Conservation (phyloP, 2,113 vertebrate genomes). For the Cheilinus undulatus region DNA sequence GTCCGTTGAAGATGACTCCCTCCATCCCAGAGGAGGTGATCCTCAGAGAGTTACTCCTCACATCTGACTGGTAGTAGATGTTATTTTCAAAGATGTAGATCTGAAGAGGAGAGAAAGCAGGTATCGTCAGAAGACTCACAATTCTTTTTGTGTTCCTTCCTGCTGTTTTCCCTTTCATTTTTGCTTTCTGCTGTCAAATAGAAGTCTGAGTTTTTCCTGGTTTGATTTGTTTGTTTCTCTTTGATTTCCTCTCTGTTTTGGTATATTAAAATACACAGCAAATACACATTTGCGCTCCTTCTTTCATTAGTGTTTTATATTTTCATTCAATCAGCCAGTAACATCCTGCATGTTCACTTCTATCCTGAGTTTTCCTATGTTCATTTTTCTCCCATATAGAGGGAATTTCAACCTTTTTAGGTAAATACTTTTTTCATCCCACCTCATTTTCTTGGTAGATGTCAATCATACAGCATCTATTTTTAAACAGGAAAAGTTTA, state of each 20-base stretch:
- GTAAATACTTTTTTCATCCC: slow-evolving; percentile 3
- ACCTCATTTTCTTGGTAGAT: not conserved
- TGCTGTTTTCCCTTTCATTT: not conserved
- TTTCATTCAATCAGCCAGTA: slow-evolving; percentile 37
- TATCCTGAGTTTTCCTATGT: slow-evolving; percentile 9
- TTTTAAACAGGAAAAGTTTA: not conserved
- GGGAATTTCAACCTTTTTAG: not conserved
- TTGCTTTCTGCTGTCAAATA: too few species aligned
- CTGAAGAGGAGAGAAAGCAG: slow-evolving; percentile 65
- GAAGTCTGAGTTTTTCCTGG: not conserved
- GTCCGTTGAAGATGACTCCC: slow-evolving; percentile 93
- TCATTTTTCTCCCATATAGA: not conserved
- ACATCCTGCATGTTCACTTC: slow-evolving; percentile 18
- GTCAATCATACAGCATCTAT: not conserved
- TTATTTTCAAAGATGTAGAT: slow-evolving; percentile 99
- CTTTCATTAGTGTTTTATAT: slow-evolving; percentile 45
- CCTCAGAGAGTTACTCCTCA: slow-evolving; percentile 91
- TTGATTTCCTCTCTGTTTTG: slow-evolving; percentile 19
- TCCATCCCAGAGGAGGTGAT: slow-evolving; percentile 96
- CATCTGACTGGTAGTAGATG: slow-evolving; percentile 96
- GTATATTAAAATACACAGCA: not conserved
- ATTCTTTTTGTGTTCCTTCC: not conserved
- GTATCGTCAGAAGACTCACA: too few species aligned
- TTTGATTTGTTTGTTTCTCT: slow-evolving; percentile 9
- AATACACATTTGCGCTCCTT: not conserved